Conservation (phyloP, 2,888 invertebrate species). For the Meghimatium bilineatum region DNA sequence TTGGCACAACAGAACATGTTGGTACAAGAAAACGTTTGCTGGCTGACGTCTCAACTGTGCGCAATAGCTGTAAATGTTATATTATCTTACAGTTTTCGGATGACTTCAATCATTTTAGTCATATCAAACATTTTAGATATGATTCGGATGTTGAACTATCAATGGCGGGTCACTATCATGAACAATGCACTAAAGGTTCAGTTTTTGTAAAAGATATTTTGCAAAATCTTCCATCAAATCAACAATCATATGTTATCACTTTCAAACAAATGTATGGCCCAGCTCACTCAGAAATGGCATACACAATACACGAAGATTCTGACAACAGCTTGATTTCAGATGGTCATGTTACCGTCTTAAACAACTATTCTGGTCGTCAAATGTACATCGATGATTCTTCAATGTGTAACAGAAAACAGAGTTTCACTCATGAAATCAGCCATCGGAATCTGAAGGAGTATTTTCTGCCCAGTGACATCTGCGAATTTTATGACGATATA, state of each 20-base stretch:
- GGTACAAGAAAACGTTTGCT: background rate
- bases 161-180: no score
- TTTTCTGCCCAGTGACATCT: slow-evolving; percentile 13
- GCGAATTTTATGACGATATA: background rate
- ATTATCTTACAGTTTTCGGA: slow-evolving; percentile 18
- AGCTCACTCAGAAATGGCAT: background rate
- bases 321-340: background rate
- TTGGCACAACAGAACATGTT: background rate
- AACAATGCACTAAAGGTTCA: background rate
- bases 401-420: background rate
- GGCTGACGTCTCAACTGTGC: background rate
- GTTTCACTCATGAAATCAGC: background rate
- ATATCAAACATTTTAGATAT: background rate
- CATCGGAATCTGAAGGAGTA: slow-evolving; percentile 4
- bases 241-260: background rate
- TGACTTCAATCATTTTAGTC: background rate
- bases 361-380: background rate
- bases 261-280: background rate
- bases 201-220: background rate
- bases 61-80: background rate
- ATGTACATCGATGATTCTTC: background rate
- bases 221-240: background rate
- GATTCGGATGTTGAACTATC: background rate
- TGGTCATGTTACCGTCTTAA: background rate
- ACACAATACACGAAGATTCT: slow-evolving; percentile 4